Base-by-base conservation (phyloP, 2,797 vertebrate genomes). In the Pelochelys cantorii region DNA sequence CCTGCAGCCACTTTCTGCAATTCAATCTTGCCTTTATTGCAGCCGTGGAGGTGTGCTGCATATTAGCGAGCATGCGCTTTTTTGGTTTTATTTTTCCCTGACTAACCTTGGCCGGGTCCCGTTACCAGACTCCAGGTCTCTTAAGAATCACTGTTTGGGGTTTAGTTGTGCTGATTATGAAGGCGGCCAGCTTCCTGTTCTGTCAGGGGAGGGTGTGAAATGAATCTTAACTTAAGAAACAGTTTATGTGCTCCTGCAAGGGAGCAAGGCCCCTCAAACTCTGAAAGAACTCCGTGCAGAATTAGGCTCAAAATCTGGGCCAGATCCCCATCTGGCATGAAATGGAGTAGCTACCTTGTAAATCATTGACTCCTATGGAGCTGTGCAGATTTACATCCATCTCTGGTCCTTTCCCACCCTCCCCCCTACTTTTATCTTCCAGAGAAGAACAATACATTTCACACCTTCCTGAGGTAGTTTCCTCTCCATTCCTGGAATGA, bases 1-100 rank as follows among this genome's bases (percentile, higher is more conserved):
- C 97, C 97, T 68, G 96, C 95, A 97, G 97, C 96, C 96, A 97
- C 96, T 86, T 97, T 96, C 92, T 93, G 97, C 96, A 97, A 97
- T 97, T 97, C 96, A 97, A 97, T 97, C 96, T 96, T 78, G 5
- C 92, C 96, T 97, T 97, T 97, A 97, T 96, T 95, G 95, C 89
- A 0, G 81, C 2, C 27, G 81, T 79, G 88, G 95, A 96, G 96
- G 90, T 95, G 94, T 62, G 90, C 90, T 96, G 96, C 92, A 79
- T 96, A 95, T 96, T 96, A 97, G 96, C 12, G 1, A 97, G 94
- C 48, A 2, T 34, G n/a, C 22, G 65, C 37, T 23, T 34, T 68
- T 18, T 6, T 4, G 14, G 4, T 34, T 34, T 29, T 92, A 88
- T 93, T 75, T 81, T n/a, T 52, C 92, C 92, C 86, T 55, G 78